These are phyloP conservation scores for Eulemur albifrons DNA, from an alignment of 2,797 vertebrate species.

Conservation along the genomic window DNA sequence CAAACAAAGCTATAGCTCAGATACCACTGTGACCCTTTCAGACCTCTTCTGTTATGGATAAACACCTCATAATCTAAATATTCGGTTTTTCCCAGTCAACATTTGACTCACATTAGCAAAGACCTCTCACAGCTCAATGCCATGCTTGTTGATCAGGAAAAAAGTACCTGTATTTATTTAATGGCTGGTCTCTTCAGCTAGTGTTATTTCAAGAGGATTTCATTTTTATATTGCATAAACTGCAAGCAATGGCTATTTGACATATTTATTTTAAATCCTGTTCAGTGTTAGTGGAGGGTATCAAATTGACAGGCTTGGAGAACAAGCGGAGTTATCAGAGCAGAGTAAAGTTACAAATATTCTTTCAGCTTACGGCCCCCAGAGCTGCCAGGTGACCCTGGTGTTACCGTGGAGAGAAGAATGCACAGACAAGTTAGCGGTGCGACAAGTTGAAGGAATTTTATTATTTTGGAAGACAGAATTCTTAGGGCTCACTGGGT, in stretches of 20 bases:
- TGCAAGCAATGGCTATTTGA: not conserved
- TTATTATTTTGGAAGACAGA: not conserved
- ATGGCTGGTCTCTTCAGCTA: constrained; percentile 32
- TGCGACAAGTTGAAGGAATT: not conserved
- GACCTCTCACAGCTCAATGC: not conserved
- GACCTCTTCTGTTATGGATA: not conserved
- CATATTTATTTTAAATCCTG: constrained; percentile 27
- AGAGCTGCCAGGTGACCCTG: not conserved
- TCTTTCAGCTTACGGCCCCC: not conserved
- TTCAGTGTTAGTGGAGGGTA: constrained; percentile 15
- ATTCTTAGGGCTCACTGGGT: not conserved
- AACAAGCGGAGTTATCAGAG: not conserved
- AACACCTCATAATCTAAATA: constrained; percentile 9
- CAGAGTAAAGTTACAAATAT: not conserved
- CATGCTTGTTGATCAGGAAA: constrained; percentile 16
- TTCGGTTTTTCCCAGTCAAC: not conserved
- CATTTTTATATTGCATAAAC: constrained; percentile 52
- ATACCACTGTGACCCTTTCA: not conserved
- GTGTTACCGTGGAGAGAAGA: not conserved
- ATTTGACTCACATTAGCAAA: constrained; percentile 39
- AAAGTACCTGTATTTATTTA: constrained; percentile 36
- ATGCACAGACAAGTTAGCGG: not conserved
- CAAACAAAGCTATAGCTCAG: not conserved
- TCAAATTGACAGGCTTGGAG: not conserved
- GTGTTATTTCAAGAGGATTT: constrained; percentile 63